Evolutionary conservation across 2,797 vertebrate genomes (phyloP), one percentile per base, ranked within the genome.

Genomic region (Oreochromis mossambicus): DNA sequence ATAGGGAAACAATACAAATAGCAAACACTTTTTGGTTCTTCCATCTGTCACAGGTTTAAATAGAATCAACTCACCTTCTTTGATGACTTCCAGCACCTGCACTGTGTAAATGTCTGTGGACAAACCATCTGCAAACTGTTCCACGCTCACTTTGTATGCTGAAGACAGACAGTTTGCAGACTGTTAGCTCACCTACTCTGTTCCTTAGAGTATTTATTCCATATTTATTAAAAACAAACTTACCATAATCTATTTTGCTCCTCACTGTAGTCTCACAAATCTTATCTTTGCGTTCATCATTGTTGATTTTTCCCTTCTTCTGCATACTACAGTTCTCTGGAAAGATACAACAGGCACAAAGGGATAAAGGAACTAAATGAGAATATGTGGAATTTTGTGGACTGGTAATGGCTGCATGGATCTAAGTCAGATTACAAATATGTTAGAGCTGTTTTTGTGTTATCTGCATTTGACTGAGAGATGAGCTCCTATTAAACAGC

Each of bases 271-370:
- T 73, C 66, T 91, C 92, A 86, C 95, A 95, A 13, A 90, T 78
- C 63, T 88, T 90, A 1, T 17, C 36, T 10, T 14, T 41, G 29
- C 94, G 92, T 0, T 80, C 70, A 2, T 50, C 3, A 8, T 80
- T 73, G 5, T 7, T 8, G 24, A 92, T 78, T 21, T 88, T n/a
- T 1, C 78, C 83, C 21, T 84, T 89, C 73, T 86, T 93, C 87
- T 91, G 94, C 70, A 79, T 80, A n/a, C 92, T 91, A 55, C 95
- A 96, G 43, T 90, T 89, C 70, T 94, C 94, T 95, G 61, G 8
- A 81, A 84, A 76, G 4, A 61, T 6, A 82, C 5, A 56, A 17
- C 8, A 24, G 1, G 5, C 19, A 78, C 29, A 38, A 73, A 48
- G 9, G 6, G 10, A 81, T 6, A 36, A 56, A 73, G 24, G 43